phyloP scores from a whole-genome alignment of 2,888 invertebrate genomes.

The Dyspetes luteomarginatus region DNA sequence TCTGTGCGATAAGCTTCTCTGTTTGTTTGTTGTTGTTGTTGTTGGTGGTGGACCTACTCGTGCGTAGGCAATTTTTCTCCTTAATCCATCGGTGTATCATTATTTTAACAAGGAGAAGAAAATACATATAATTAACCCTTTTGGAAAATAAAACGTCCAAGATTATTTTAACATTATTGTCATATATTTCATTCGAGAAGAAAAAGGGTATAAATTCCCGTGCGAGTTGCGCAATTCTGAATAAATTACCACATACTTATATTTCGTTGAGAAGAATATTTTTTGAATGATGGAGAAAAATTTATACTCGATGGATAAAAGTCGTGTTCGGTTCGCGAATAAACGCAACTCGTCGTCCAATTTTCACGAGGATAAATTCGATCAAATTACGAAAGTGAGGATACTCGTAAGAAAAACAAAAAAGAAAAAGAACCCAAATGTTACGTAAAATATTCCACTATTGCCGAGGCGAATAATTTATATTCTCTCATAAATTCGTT shows the following conservation, averaged over 20 bases:
- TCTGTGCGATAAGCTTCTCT: too few relatives aligned
- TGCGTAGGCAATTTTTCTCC: too few relatives aligned
- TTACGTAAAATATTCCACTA: conserved; percentile 29
- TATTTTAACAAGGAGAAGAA: too few relatives aligned
- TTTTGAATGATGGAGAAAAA: background rate
- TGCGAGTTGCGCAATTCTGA: background rate
- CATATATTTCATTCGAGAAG: background rate
- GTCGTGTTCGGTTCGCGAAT: background rate
- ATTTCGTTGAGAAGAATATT: background rate
- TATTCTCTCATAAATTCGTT: conserved; percentile 1
- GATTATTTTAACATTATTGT: too few relatives aligned
- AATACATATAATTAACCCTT: too few relatives aligned
- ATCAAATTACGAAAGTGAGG: conserved; percentile 15
- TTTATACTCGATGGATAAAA: background rate
- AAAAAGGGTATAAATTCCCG: background rate
- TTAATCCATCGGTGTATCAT: too few relatives aligned
- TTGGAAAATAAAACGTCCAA: too few relatives aligned
- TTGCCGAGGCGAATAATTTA: background rate
- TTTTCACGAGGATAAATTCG: conserved; percentile 39
- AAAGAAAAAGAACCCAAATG: too few relatives aligned
- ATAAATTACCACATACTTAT: background rate
- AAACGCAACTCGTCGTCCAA: background rate
- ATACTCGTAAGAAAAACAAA: conserved; percentile 30
- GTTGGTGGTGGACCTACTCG: too few relatives aligned
- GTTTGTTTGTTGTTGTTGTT: too few relatives aligned